Evolutionary conservation across 2,113 vertebrate species (phyloP), one percentile per base, ranked within the genome.

Genomic region (Chlorodrepanis virens): DNA sequence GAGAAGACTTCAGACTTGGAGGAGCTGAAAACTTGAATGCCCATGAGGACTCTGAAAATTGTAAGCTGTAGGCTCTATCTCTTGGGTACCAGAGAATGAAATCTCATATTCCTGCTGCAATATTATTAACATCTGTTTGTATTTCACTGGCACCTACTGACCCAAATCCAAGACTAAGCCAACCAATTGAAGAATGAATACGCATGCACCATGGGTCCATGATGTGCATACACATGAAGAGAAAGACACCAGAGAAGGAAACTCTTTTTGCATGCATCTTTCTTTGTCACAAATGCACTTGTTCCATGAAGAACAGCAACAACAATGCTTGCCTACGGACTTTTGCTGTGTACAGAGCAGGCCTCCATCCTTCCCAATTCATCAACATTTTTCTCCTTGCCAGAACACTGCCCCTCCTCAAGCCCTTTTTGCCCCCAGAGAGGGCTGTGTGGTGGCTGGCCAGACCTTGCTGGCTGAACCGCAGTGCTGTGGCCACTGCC

Each of bases 401-500:
- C 21, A 49, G 37, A 39, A 25, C 10, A 44, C 2, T 8, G 7
- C 9, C 10, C 10, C 16, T 39, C 37, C 37, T 29, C 27, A 74
- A 71, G 44, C 13, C 40, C 17, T 37, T 61, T 56, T 39, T 75
- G 40, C 0, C 6, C 39, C 5, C 1, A 2, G 37, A 20, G 57
- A 63, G n/a, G 37, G 63, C 79, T 3, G 3, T 2, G 5, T 2
- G 4, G 37, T 37, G 37, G 8, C 50, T 61, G 83, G 52, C 44
- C 27, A 39, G 56, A 85, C 42, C 28, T 33, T 2, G 1, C 14
- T 8, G 21, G 35, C 31, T 27, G 47, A 68, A 20, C 81, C 2
- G 0, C 0, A 0, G 44, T 47, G 65, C n/a, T 0, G 0, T 14
- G 47, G 22, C 20, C 52, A 27, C 59, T 35, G 64, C 45, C 0